Evolutionary conservation across 2,888 invertebrate genomes (phyloP), one percentile per base, ranked within the genome.

Genomic region (Lapara coniferarum): DNA sequence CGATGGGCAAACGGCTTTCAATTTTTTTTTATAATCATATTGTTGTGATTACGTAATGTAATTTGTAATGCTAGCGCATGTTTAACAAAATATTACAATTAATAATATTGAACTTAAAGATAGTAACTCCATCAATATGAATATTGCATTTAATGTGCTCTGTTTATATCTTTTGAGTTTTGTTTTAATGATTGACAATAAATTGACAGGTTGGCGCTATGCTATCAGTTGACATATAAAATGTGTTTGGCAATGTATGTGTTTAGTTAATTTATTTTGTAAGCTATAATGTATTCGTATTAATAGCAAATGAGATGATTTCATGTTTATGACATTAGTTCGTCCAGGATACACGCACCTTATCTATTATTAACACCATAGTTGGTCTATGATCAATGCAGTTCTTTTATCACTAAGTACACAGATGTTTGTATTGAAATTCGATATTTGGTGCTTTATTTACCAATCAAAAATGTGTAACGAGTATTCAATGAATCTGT

Each of bases 101-200:
- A 81, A 85, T 85, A 83, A 80, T 85, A 83, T 79, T 67, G 78
- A 78, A 84, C 74, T 82, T 87, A 88, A 84, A 77, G 73, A 84
- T 88, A 90, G 85, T 81, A 75, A 75, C 81, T 80, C 70, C 82
- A 51, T 57, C 49, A 52, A 49, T 52, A 66, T 66, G 66, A 82
- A 81, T 87, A 88, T 83, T 89, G 91, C 91, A 91, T 92, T 91
- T 91, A 90, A 91, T 86, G 84, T 89, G 82, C 86, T 84, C 80
- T 81, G 78, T 82, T 86, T 87, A 83, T 79, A 83, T 79, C 81
- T 83, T 81, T 66, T 53, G 70, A 59, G 56, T 68, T 71, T 76
- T 76, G 37, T 70, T 71, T 73, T 74, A 71, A 76, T 79, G 71
- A 73, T 82, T 80, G 80, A 79, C 77, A 78, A 79, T 81, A 78